Evolutionary conservation across 2,113 vertebrate species (phyloP), one percentile per base, ranked within the genome.

Genomic region (Malurus elegans): DNA sequence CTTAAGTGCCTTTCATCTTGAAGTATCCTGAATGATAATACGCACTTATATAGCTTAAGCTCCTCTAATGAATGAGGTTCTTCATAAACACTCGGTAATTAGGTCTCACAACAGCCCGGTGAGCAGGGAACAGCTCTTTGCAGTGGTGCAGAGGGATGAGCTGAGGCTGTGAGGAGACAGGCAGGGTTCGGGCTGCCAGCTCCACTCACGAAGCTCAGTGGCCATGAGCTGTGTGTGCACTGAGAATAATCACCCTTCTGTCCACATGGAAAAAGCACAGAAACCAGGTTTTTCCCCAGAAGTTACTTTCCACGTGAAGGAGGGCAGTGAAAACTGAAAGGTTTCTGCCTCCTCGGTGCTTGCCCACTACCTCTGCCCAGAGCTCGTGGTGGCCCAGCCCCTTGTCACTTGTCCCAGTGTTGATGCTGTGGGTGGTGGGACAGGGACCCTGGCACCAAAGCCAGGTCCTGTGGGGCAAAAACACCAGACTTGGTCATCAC

Each of bases 1-100:
- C 92, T 96, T 97, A 96, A 97, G 94, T 93, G 93, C 93, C 90
- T 96, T 97, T 96, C 90, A 95, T 96, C 95, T 90, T 96, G 93
- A 95, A 96, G 95, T 92, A 96, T 92, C 93, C 88, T 95, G 94
- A 92, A 78, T 45, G 86, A 93, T 96, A 93, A 96, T 94, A 86
- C 57, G 90, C 92, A 94, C 93, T 97, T 96, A 81, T 12, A 92
- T 88, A 94, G 88, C 86, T 96, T 87, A 94, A 93, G 82, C 72
- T 93, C 48, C 86, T 90, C 82, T 96, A 95, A 90, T 96, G 95
- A 96, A 94, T 80, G 64, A 88, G 72, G 60, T 94, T 96, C 85
- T 97, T 90, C 90, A 93, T 83, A 96, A 96, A 96, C 82, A 92
- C 72, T 86, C 16, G 1, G 88, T 94, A 97, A 96, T 96, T 93